A percentile compares a stretch with the other conserved stretches of the same genome.
These are phyloP conservation scores for Cartodere bifasciata DNA, from an alignment of 2,888 invertebrate species.

Conservation along the genomic window DNA sequence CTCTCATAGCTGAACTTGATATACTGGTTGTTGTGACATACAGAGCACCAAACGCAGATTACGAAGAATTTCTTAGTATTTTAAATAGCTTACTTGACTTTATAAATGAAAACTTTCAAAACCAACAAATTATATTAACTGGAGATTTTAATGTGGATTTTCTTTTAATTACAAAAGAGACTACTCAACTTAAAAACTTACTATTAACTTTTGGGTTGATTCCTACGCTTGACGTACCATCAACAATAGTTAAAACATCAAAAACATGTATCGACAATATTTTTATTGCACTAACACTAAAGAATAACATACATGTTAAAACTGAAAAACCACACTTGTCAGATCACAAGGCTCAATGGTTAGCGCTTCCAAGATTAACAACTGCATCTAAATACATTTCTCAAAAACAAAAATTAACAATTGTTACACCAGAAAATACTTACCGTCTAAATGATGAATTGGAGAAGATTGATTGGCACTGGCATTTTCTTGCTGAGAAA, in stretches of 20 bases:
- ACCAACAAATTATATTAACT: conserved; percentile 1
- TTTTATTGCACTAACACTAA: too few species aligned
- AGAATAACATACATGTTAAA: conserved; percentile 3
- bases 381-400: neutral
- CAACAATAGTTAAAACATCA: conserved; percentile 2
- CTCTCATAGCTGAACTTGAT: neutral
- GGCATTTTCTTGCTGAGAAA: too few species aligned
- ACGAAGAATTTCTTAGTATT: neutral
- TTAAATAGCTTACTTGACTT: neutral
- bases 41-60: conserved; percentile 1
- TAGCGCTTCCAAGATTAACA: neutral
- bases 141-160: conserved; percentile 3
- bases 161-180: conserved; percentile 2
- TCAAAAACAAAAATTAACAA: neutral
- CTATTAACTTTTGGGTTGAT: conserved; percentile 1
- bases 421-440: neutral
- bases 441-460: neutral
- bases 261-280: neutral
- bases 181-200: neutral
- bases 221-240: conserved; percentile 1
- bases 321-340: conserved; percentile 4
- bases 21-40: neutral
- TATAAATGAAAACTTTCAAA: neutral
- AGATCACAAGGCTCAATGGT: conserved; percentile 1
- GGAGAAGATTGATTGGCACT: too few species aligned